Percentiles rank a stretch among this genome's conserved stretches.
Evolutionary conservation across 1,140 invertebrate genomes (phyloP).

Genomic region (Sitophilus oryzae): DNA sequence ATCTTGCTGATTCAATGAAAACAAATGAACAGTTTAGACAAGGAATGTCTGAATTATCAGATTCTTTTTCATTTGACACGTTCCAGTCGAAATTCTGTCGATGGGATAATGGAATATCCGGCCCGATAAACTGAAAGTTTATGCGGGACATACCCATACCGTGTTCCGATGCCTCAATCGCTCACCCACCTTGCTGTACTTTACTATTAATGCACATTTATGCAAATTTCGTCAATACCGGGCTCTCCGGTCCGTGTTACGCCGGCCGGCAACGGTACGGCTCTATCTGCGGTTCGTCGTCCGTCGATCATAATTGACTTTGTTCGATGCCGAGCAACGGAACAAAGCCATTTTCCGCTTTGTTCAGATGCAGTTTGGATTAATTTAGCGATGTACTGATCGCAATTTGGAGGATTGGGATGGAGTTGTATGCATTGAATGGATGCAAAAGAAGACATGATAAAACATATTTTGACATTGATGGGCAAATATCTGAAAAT

Average conservation of each 20-base stretch:
- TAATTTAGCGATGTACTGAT: no score
- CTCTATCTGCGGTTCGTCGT: no score
- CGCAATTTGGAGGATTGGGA: no score
- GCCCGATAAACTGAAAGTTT: constrained; percentile 17
- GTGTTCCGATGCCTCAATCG: constrained; percentile 39
- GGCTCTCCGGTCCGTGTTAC: constrained; percentile 11
- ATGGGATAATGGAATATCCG: not conserved
- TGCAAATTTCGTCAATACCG: constrained; percentile 36
- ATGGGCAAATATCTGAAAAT: no score
- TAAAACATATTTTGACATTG: no score
- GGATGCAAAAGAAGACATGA: no score
- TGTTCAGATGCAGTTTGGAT: not conserved
- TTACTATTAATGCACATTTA: constrained; percentile 35
- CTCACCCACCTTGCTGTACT: constrained; percentile 38
- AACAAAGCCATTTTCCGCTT: not conserved
- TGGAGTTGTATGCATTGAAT: no score
- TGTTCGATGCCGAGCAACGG: not conserved
- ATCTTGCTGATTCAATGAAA: no score
- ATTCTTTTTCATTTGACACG: no score
- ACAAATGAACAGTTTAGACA: no score
- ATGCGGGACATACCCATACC: constrained; percentile 39
- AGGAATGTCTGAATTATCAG: no score
- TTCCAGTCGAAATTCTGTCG: not conserved
- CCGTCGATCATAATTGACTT: not conserved
- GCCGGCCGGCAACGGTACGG: not conserved